A percentile compares a stretch with the other conserved stretches of the same genome.
Evolutionary conservation across 2,113 vertebrate species (phyloP).

Genomic region (Taxidea taxus): DNA sequence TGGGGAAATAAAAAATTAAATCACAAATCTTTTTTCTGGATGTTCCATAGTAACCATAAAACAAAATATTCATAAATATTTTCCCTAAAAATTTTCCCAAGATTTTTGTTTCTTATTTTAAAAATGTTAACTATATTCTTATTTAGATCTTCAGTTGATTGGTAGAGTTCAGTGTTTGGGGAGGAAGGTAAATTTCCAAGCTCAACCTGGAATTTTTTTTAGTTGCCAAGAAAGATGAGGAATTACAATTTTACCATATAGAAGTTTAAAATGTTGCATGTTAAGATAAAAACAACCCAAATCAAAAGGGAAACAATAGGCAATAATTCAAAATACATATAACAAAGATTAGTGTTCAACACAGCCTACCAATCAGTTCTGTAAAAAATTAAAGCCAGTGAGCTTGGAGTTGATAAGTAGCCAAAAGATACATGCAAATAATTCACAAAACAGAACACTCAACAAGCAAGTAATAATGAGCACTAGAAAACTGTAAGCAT

Average conservation of each 20-base stretch:
- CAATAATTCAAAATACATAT: neutral
- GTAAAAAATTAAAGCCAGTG: neutral
- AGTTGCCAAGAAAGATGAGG: neutral
- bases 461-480: neutral
- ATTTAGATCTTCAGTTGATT: neutral
- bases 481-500: neutral
- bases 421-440: slow-evolving; percentile 13
- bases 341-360: slow-evolving; percentile 1
- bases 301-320: neutral
- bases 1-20: neutral
- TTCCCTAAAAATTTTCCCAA: neutral
- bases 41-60: neutral
- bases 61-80: neutral
- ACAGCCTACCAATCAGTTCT: neutral
- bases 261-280: neutral
- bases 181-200: neutral
- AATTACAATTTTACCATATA: neutral
- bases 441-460: neutral
- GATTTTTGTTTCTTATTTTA: slow-evolving; percentile 6
- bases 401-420: neutral
- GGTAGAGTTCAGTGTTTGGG: neutral
- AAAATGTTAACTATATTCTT: neutral
- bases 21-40: neutral
- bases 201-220: neutral
- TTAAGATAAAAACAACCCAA: neutral